Base-by-base conservation (phyloP, 2,113 vertebrate genomes). In the Corvus moneduloides region DNA sequence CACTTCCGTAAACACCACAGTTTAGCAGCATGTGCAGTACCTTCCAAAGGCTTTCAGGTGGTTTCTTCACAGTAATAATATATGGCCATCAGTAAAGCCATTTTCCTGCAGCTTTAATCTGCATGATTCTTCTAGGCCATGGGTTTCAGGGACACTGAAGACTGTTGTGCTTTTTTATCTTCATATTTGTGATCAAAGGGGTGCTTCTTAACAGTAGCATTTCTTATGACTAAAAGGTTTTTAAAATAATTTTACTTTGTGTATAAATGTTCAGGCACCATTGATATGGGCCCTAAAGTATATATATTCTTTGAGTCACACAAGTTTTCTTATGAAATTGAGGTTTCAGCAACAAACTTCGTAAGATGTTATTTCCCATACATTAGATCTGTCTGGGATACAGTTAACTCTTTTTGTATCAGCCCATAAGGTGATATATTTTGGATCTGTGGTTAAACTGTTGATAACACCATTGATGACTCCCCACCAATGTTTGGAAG, bases 401-500 rank as follows among this genome's bases (percentile, higher is more conserved):
- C 1, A 67, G 13, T 39, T 74, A 62, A 62, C 7, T 58, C 33
- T 48, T 43, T 79, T 62, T 1, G 1, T 11, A 68, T 39, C 26
- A 79, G 15, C n/a, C 23, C 11, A 23, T 18, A 61, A n/a, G 4
- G 9, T 37, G 10, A 20, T 49, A 8, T 32, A 7, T 48, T 82
- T 82, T 75, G 49, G 21, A 59, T 67, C 51, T 68, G 16, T 48
- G 61, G 5, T 20, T 92, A 35, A 87, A 51, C 21, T 63, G 13
- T 37, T 81, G 22, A 13, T 49, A 62, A 43, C 11, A 22, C 20
- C 20, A 46, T 16, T 1, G 2, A 0, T 55, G 28, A 58, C 13
- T 18, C 23, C 2, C 13, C 17, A 37, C 0, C 15, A 68, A 1
- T 7, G 1, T 26, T 8, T 13, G 10, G 24, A 28, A 21, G 2